Evolutionary conservation across 2,888 invertebrate species (phyloP).

Genomic region (Creontiades dilutus): DNA sequence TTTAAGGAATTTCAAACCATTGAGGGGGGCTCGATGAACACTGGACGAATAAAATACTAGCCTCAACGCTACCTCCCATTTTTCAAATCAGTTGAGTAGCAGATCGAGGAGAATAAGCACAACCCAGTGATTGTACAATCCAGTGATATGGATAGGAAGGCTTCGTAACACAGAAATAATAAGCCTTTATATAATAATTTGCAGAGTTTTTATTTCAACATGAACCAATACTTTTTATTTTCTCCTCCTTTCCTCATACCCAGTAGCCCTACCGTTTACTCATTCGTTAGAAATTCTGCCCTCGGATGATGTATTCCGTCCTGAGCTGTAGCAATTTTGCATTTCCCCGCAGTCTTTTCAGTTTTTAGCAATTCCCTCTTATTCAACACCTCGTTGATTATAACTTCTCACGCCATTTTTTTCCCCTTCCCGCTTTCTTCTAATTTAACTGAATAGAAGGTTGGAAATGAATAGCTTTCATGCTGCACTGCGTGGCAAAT

Average conservation of each 20-base stretch:
- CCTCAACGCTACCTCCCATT: no score
- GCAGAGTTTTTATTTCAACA: no score
- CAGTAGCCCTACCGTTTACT: not conserved
- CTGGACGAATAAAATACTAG: no score
- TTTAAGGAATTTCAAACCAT: no score
- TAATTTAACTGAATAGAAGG: conserved; percentile 22
- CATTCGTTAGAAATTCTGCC: not conserved
- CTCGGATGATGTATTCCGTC: conserved; percentile 23
- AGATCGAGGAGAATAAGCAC: no score
- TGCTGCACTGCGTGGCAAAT: not conserved
- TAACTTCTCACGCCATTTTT: not conserved
- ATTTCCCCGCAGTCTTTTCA: not conserved
- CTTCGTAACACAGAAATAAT: no score
- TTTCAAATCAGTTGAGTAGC: no score
- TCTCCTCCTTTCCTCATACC: not conserved
- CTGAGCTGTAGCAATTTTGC: not conserved
- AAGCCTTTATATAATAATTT: no score
- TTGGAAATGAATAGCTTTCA: conserved; percentile 1
- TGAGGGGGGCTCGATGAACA: no score
- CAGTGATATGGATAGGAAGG: no score
- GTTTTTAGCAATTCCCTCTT: not conserved
- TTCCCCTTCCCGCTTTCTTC: not conserved
- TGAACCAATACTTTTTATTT: not conserved
- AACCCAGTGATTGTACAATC: no score
- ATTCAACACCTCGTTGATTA: not conserved